phyloP scores from a whole-genome alignment of 2,888 invertebrate genomes.

The Prenolepis imparis region DNA sequence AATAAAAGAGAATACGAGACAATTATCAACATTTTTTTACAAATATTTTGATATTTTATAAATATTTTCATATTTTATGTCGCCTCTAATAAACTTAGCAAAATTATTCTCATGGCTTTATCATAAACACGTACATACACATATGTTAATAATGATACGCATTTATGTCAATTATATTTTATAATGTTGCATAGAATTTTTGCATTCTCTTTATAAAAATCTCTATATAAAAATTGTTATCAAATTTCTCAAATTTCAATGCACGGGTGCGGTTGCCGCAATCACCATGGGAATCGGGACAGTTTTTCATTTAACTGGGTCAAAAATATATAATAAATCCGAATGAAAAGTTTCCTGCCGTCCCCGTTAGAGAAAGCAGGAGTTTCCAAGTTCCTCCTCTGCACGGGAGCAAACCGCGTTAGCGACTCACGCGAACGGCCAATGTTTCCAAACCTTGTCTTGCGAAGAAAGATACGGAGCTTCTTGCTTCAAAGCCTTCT shows the following conservation, averaged over 20 bases:
- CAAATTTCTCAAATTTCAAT: conserved; percentile 16
- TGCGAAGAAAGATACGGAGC: conserved; percentile 17
- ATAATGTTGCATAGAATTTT: not conserved
- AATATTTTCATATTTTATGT: not conserved
- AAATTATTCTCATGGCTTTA: not conserved
- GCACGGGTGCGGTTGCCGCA: not conserved
- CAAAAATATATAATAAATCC: conserved; percentile 68
- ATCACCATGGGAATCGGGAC: conserved; percentile 60
- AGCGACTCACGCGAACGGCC: conserved; percentile 53
- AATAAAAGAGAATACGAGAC: not conserved
- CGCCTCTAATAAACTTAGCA: not conserved
- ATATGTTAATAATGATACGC: not conserved
- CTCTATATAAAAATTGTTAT: not conserved
- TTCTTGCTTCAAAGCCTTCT: conserved; percentile 24
- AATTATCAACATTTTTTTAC: conserved; percentile 7
- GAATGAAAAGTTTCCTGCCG: conserved; percentile 29
- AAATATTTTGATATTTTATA: not conserved
- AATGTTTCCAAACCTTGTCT: conserved; percentile 44
- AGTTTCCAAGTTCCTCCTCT: conserved; percentile 49
- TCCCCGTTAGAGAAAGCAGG: conserved; percentile 50
- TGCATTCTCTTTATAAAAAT: not conserved
- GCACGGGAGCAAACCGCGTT: conserved; percentile 47
- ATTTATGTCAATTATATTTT: not conserved
- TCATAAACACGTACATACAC: no score
- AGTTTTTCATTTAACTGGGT: conserved; percentile 62